Base-by-base conservation (phyloP, 2,888 invertebrate species). In the Patella pellucida region DNA sequence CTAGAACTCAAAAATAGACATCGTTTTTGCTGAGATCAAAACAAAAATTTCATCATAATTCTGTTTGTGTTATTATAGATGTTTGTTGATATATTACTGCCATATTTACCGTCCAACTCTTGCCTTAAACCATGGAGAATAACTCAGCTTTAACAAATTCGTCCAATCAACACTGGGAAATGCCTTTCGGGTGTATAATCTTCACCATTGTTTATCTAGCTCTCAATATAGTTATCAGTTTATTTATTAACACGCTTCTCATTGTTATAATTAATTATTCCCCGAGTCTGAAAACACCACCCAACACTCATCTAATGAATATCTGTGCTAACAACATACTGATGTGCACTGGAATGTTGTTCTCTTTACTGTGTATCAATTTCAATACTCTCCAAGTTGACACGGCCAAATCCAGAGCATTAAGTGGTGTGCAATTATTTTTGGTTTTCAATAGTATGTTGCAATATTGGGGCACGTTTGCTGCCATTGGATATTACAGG, bases 261-360 rank as follows among this genome's bases (percentile, higher is more conserved):
- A 85, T 89, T 11, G 31, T 84, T 23, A 87, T 87, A 15, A 87
- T 88, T 12, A 82, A 84, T 72, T 78, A 82, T 71, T 89, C 89
- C 0, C 87, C 89, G n/a, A 86, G 84, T 56, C 79, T 89, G 67
- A 84, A 82, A 72, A 88, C 89, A 9, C 89, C 89, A 3, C 88
- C 89, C 31, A 89, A 89, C 78, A 84, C 81, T 15, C 88, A 89
- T 74, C 83, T 89, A 15, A 82, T 89, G 72, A 89, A 88, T 79
- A 89, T 89, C 27, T 87, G 89, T 75, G 79, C 84, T 62, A 89
- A 85, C 71, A 89, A 89, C 77, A 68, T 88, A 15, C 70, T 85
- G 9, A 76, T 89, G 67, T 83, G 84, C 51, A 12, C 85, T 9
- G 81, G 82, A 73, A 87, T 88, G 85, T 15, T 86, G 15, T 73